Conservation (phyloP, 2,888 invertebrate species). For the Heliconius cydno region DNA sequence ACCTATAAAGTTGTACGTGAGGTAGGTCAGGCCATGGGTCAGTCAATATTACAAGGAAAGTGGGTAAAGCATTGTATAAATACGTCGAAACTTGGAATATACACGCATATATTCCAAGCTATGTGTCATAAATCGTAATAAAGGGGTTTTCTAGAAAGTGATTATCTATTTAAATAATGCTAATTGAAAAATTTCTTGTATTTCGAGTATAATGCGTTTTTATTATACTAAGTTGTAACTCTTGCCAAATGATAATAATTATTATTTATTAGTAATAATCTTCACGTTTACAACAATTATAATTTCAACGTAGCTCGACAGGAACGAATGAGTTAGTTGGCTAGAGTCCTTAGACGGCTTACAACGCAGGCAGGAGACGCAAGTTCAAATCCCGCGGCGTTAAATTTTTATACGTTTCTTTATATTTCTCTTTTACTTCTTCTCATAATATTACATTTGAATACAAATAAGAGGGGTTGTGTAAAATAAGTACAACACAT, state of each 20-base stretch:
- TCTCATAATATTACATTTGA: not conserved
- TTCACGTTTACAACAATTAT: too few relatives aligned
- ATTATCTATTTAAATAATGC: not conserved
- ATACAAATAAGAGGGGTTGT: not conserved
- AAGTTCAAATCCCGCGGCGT: too few relatives aligned
- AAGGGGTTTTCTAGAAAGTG: not conserved
- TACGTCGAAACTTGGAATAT: not conserved
- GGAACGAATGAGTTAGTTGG: too few relatives aligned
- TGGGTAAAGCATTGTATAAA: too few relatives aligned
- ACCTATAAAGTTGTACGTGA: not conserved
- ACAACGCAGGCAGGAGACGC: too few relatives aligned
- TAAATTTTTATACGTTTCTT: too few relatives aligned
- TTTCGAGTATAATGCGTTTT: not conserved
- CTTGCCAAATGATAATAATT: too few relatives aligned
- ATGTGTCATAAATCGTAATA: not conserved
- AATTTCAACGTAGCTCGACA: too few relatives aligned
- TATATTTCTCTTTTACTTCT: too few relatives aligned
- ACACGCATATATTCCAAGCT: not conserved
- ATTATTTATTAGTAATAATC: too few relatives aligned
- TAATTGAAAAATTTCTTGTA: not conserved
- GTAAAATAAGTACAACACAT: conserved; percentile 49
- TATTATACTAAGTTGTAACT: too few relatives aligned
- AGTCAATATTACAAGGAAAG: not conserved
- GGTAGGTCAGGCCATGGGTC: not conserved
- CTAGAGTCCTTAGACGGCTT: too few relatives aligned